Base-by-base conservation (phyloP, 2,888 invertebrate species). In the Ochropleura leucogaster region DNA sequence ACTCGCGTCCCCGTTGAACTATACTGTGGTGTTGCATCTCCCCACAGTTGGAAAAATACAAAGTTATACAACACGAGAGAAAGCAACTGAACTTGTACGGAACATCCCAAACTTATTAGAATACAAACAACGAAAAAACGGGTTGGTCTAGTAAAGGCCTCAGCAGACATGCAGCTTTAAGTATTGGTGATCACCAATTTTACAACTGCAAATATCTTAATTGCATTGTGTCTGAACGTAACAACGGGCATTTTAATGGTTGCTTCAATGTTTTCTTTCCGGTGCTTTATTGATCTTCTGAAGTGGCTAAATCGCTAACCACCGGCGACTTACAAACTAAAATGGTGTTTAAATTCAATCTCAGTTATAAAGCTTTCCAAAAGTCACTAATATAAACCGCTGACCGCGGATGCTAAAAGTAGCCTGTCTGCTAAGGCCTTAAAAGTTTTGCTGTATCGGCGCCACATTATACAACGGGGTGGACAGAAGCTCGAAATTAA, bases 401-500 rank as follows among this genome's bases (percentile, higher is more conserved):
- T 73, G n/a, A 47, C 49, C 47, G n/a, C 12, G 4, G 18, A 47
- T 8, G 44, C 47, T 47, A 49, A 57, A 47, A 49, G 18, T 6
- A 63, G 55, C 74, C 3, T n/a, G 80, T 77, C 76, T 63, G 74
- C 49, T 49, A 7, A 46, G 3, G 18, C 55, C 49, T 40, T 77
- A 20, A 64, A 57, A 80, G 74, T 74, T 84, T 71, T 73, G 78
- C 69, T 77, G 82, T 80, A 49, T 63, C 20, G 10, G 64, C 68
- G 18, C 62, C 76, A 53, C 83, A 85, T 87, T 88, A 87, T 86
- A 83, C 85, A 79, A 73, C n/a, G 46, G 30, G 68, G 74, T 80
- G 85, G 85, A 82, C 88, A 85, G 80, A 63, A 74, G 76, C 74
- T 86, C 82, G 78, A 89, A 89, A 89, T 89, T 85, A 89, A 89